Conservation (phyloP, 2,888 invertebrate species). For the Ophion obscuratus region DNA sequence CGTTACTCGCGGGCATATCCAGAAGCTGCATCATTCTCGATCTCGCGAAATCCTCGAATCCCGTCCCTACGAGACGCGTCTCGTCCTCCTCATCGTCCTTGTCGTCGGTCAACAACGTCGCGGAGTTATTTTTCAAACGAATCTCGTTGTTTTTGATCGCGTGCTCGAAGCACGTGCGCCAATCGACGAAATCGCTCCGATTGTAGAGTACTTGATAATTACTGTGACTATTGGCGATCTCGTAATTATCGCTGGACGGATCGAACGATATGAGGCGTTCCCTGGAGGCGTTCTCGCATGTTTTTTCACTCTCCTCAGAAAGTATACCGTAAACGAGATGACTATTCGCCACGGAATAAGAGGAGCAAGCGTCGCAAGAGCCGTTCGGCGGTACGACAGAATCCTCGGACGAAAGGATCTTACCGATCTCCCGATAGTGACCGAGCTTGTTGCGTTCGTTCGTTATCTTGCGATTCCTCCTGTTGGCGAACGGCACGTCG, state of each 20-base stretch:
- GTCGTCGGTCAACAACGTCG: neutral
- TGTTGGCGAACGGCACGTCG: slow-evolving; percentile 67
- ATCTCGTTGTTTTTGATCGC: neutral
- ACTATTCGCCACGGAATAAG: slow-evolving; percentile 75
- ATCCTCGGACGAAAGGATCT: slow-evolving; percentile 58
- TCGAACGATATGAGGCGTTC: slow-evolving; percentile 64
- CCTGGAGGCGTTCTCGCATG: slow-evolving; percentile 54
- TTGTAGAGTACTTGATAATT: slow-evolving; percentile 77
- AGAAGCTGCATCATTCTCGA: slow-evolving; percentile 43
- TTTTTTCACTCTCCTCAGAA: slow-evolving; percentile 69
- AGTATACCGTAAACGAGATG: slow-evolving; percentile 73
- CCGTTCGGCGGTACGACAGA: slow-evolving; percentile 60
- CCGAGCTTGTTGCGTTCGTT: slow-evolving; percentile 64
- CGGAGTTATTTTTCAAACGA: neutral
- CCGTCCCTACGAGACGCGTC: neutral
- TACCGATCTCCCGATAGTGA: slow-evolving; percentile 68
- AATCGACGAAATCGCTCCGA: slow-evolving; percentile 46
- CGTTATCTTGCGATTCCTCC: slow-evolving; percentile 71
- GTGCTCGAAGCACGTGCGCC: neutral
- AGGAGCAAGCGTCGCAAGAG: slow-evolving; percentile 58
- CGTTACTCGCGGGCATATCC: neutral
- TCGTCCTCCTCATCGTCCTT: slow-evolving; percentile 13
- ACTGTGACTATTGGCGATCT: slow-evolving; percentile 78
- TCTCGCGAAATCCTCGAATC: slow-evolving; percentile 47
- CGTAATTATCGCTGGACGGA: slow-evolving; percentile 70